phyloP scores from a whole-genome alignment of 2,113 vertebrate genomes.

The Rhodinocichla rosea region DNA sequence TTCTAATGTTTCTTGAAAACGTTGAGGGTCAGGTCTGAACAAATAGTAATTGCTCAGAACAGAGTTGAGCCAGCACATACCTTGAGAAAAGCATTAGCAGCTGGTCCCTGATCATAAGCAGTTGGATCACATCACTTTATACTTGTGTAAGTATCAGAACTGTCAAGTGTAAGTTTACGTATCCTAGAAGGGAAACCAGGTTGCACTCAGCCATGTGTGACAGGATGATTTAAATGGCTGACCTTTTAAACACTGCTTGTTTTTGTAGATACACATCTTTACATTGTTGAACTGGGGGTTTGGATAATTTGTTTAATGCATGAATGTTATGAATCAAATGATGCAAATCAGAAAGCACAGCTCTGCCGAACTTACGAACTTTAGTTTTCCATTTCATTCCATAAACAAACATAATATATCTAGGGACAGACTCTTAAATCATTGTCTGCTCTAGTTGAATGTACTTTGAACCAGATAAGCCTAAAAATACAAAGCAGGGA shows the following conservation, averaged over 20 bases:
- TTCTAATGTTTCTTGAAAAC: background rate
- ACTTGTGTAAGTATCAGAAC: background rate
- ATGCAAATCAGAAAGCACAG: conserved; percentile 20
- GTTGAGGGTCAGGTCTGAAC: background rate
- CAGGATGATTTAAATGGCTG: conserved; percentile 11
- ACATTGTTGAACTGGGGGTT: background rate
- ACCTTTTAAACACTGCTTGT: conserved; percentile 35
- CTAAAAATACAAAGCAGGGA: background rate
- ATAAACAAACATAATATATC: conserved; percentile 13
- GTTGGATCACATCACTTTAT: background rate
- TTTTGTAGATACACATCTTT: conserved; percentile 8
- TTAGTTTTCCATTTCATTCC: conserved; percentile 30
- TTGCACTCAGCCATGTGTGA: background rate
- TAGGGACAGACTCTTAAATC: background rate
- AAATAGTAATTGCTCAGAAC: background rate
- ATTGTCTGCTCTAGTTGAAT: background rate
- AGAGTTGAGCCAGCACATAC: background rate
- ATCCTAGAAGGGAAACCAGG: background rate
- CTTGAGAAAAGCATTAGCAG: background rate
- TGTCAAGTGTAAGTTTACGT: background rate
- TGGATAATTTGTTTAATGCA: background rate
- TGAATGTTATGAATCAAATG: conserved; percentile 21
- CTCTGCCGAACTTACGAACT: background rate
- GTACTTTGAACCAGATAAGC: background rate
- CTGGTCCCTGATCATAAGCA: background rate